These are phyloP conservation scores for Aphelenchoides fujianensis DNA, from an alignment of 1,140 invertebrate genomes.

Conservation along the genomic window DNA sequence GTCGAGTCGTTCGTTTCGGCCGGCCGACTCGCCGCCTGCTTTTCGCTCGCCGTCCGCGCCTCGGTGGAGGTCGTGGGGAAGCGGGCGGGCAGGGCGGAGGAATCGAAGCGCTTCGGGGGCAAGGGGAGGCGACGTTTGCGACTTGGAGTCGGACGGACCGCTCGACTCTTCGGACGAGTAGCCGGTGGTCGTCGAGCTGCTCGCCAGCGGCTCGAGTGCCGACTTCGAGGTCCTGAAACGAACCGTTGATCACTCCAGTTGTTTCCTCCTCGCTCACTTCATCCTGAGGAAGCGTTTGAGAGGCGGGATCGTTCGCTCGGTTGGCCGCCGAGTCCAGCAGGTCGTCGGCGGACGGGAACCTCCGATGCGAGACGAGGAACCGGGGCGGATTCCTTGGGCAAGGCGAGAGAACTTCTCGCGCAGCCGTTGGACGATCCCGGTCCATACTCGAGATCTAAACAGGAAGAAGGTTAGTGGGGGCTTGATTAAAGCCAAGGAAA, in stretches of 20 bases:
- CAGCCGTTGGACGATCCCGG: slow-evolving; percentile 5
- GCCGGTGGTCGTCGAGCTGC: slow-evolving; percentile 15
- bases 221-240: slow-evolving; percentile 13
- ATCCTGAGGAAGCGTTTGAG: slow-evolving; percentile 6
- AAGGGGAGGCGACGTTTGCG: not conserved
- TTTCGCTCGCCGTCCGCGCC: not conserved
- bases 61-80: slow-evolving; percentile 3
- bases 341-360: slow-evolving; percentile 4
- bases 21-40: not conserved
- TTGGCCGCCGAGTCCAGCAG: not conserved
- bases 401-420: slow-evolving; percentile 12
- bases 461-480: too few relatives aligned
- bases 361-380: too few relatives aligned
- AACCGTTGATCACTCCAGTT: not conserved
- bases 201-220: not conserved
- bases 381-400: slow-evolving; percentile 12
- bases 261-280: not conserved
- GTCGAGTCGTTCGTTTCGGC: not conserved
- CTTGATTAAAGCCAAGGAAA: too few relatives aligned
- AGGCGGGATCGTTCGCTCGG: not conserved
- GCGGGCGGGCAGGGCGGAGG: not conserved
- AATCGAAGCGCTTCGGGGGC: too few relatives aligned
- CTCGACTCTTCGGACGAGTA: slow-evolving; percentile 17
- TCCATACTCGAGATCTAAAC: slow-evolving; percentile 12
- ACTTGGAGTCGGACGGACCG: not conserved